Base-by-base conservation (phyloP, 2,797 vertebrate genomes). In the Huso huso region DNA sequence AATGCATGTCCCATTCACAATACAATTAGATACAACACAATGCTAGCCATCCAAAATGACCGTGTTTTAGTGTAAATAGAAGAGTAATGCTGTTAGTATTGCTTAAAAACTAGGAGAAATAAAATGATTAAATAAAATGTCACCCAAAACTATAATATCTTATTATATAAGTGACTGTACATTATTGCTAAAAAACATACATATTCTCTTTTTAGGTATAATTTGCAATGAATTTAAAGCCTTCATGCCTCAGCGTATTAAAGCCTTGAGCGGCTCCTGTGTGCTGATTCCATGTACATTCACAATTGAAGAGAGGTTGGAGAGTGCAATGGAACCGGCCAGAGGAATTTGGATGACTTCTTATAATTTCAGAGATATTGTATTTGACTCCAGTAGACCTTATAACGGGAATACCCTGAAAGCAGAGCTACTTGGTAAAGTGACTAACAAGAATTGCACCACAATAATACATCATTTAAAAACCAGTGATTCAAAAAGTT, bases 261-360 rank as follows among this genome's bases (percentile, higher is more conserved):
- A 60, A 1, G 81, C 73, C 1, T 60, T 83, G 69, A 74, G 37
- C 8, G 81, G 79, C 61, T 81, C 82, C 5, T 85, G 83, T 70
- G 61, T 84, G 59, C 68, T 65, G 52, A 81, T 86, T 59, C 82
- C 83, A 5, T 87, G 85, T 65, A 61, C 1, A 48, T 84, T 81
- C 61, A 70, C 1, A 0, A 0, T 83, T 58, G 0, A 0, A 1
- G 0, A 4, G 58, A 0, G 4, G 0, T 0, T 0, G 0, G 0
- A 1, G 2, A 15, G 64, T n/a, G 1, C 51, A 1, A 15, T 1
- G 1, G 12, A 0, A 52, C 0, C 7, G 2, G 15, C 9, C 0
- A 1, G 2, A 8, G 77, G 49, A 37, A 5, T 79, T 1, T 84
- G 83, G 85, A 63, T 79, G 1, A 82, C 73, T 71, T 0, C 0